Evolutionary conservation across 1,140 invertebrate species (phyloP), one percentile per base, ranked within the genome.

Genomic region (Periplaneta americana): DNA sequence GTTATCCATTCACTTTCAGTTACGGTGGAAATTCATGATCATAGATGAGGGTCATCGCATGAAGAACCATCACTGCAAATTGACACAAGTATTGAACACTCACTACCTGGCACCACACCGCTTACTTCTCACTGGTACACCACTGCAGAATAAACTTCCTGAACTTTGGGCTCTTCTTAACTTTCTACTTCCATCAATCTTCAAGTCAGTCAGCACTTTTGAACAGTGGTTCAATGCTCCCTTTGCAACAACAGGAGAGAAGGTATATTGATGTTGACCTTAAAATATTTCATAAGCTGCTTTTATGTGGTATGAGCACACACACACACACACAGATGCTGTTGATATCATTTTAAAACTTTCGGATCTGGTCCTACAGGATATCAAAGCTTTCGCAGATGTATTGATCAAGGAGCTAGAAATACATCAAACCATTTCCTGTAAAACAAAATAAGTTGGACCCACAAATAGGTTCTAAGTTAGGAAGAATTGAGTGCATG

Each of bases 1-100:
- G 74, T 22, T 74, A 81, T 79, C 31, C 78, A 31, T 35, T 80
- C 76, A 82, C n/a, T n/a, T 82, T 18, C 82, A 91, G 89, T 86
- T 92, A 22, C 89, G 90, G n/a, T 93, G 92, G 93, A 92, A 92
- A 84, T 93, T 94, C 85, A 94, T 94, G 93, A 94, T 94, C 75
- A 94, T 94, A 85, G 93, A 94, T 87, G 93, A 94, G 86, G 93
- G 93, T 79, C 93, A 94, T 87, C 87, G 93, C 48, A 94, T 94
- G 93, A 94, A 94, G 87, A 94, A 94, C 86, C 93, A 95, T 85
- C 93, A 94, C 84, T 94, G 93, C 86, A 95, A 94, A 85, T 86
- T 94, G 81, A 95, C 93, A 1, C 90, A 92, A 84, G 90, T 93
- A 36, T 86, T 94, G 22, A 94, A 94, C 85, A 92, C 91, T 2